Percentiles rank a stretch among this genome's conserved stretches.
Conservation (phyloP, 2,113 vertebrate genomes). For the Otis tarda region DNA sequence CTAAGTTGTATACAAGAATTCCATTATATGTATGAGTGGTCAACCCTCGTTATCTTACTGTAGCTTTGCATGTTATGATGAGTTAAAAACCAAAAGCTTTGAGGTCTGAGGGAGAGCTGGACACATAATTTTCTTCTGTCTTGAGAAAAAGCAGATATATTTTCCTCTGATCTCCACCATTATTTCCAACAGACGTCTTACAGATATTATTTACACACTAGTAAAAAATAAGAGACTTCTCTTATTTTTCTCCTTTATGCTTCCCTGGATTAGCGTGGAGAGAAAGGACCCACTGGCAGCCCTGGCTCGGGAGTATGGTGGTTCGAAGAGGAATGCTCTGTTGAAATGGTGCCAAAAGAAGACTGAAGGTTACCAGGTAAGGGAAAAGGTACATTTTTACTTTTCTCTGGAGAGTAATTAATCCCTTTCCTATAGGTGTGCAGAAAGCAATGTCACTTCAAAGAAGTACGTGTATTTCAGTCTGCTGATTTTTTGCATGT, state of each 20-base stretch:
- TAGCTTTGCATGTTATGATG: background rate
- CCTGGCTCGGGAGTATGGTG: constrained; percentile 92
- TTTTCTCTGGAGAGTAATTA: background rate
- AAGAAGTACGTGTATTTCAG: background rate
- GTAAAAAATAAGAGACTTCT: background rate
- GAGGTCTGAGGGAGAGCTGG: background rate
- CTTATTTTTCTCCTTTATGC: background rate
- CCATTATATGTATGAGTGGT: rapidly evolving
- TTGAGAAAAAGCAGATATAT: background rate
- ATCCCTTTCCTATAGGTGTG: background rate
- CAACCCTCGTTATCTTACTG: background rate
- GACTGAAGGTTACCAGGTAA: constrained; percentile 95
- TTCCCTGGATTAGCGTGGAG: constrained; percentile 85
- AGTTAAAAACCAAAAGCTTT: background rate
- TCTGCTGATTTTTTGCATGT: background rate
- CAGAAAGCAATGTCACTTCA: background rate
- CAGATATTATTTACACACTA: background rate
- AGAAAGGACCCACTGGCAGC: constrained; percentile 94
- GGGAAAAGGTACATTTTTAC: background rate
- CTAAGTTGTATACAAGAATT: background rate
- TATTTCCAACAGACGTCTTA: background rate
- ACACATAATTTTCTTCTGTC: background rate
- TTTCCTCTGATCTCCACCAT: background rate
- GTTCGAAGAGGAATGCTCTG: constrained; percentile 96
- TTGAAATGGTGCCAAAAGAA: constrained; percentile 99